Conservation (phyloP, 1,140 invertebrate genomes). For the Palaemon carinicauda region DNA sequence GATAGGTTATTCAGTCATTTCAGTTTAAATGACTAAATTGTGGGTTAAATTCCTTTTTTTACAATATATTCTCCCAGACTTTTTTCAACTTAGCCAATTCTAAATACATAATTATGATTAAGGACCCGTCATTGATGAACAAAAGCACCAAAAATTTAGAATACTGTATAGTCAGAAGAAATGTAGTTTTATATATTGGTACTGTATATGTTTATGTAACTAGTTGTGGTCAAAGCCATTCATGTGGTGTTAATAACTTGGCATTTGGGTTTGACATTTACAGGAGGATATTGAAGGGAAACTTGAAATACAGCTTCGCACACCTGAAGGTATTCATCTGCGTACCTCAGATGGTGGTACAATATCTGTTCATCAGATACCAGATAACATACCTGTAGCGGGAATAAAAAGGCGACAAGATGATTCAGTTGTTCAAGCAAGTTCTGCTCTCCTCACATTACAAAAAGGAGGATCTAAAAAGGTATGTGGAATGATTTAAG, state of each 20-base stretch:
- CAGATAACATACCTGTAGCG: conserved; percentile 41
- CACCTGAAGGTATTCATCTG: conserved; percentile 54
- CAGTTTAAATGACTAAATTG: too few species aligned
- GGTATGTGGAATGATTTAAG: too few species aligned
- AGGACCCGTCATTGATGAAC: too few species aligned
- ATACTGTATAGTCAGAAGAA: too few species aligned
- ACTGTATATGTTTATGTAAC: neutral
- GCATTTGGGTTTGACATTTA: neutral
- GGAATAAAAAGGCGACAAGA: conserved; percentile 33
- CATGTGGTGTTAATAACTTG: neutral
- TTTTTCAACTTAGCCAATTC: too few species aligned
- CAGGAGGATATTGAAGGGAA: conserved; percentile 56
- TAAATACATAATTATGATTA: too few species aligned
- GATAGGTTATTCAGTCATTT: too few species aligned
- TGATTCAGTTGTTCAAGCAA: conserved; percentile 48
- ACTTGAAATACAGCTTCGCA: conserved; percentile 55
- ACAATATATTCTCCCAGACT: too few species aligned
- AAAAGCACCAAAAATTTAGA: too few species aligned
- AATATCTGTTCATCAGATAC: conserved; percentile 56
- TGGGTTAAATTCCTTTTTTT: too few species aligned
- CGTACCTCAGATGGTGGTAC: conserved; percentile 57
- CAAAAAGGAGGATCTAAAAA: conserved; percentile 36
- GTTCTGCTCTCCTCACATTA: conserved; percentile 46
- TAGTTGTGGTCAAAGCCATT: neutral
- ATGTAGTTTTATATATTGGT: too few species aligned